Percentiles rank a stretch among this genome's conserved stretches.
These are phyloP conservation scores for human (Homo sapiens) DNA, from an alignment of 2,113 vertebrate genomes.

Conservation along the genomic window GRCh38 chr3:88426001-88426500, in stretches of 20 bases:
- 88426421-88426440: neutral
- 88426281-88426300: neutral
- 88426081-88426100: neutral
- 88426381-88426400: neutral
- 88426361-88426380: neutral
- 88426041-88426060: constrained; percentile 12
- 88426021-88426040: neutral
- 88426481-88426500: neutral
- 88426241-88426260: neutral
- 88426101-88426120: neutral
- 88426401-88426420: neutral
- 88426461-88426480: neutral
- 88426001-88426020: neutral
- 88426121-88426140: neutral
- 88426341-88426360: neutral
- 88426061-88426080: neutral
- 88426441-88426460: neutral
- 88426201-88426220: neutral
- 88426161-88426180: constrained; percentile 19
- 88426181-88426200: neutral
- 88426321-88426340: neutral
- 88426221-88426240: neutral
- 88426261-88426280: neutral
- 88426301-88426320: neutral
- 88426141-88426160: neutral